Base-by-base conservation (phyloP, 2,113 vertebrate genomes). In the Sporophila hypoxantha region DNA sequence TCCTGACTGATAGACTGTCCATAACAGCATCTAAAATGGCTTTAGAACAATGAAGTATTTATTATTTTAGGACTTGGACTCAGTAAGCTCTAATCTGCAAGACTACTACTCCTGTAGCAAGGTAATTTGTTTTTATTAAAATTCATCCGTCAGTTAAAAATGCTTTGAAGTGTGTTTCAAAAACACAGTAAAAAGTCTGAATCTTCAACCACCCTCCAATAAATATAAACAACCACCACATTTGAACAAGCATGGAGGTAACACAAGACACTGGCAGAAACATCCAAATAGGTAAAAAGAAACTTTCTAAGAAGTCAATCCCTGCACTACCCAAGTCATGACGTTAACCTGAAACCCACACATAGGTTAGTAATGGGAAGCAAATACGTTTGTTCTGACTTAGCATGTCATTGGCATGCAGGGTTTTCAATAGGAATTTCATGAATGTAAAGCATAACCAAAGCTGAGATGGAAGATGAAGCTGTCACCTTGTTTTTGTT, bases 91-190 rank as follows among this genome's bases (percentile, higher is more conserved):
- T 69, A 57, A 85, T 55, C 85, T 92, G 14, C 79, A 93, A 67
- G 56, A 68, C 29, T 64, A 42, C 27, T 30, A 70, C 16, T 62
- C 60, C 1, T 61, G 36, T 23, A 91, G 46, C 21, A 61, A 85
- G 29, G 47, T 59, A 84, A 85, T 91, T 82, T 75, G 18, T 71
- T 89, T 86, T 77, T 36, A 94, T 89, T 71, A 91, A 89, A 83
- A 71, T 68, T 60, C 85, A 88, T 20, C 49, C 0, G 0, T 76
- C 68, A 17, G 10, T 65, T 61, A 82, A 88, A 85, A 91, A 65
- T 36, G 60, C 80, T 92, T 93, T 91, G 87, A 94, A 94, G 82
- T 47, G 21, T 5, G 15, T 85, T 93, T 87, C 76, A 92, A 87
- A 90, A 92, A 79, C 71, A 60, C 2, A 82, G 52, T 17, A 44